A percentile compares a stretch with the other conserved stretches of the same genome.
These are phyloP conservation scores for Hippocampus barbouri DNA, from an alignment of 2,113 vertebrate species.

Conservation along the genomic window DNA sequence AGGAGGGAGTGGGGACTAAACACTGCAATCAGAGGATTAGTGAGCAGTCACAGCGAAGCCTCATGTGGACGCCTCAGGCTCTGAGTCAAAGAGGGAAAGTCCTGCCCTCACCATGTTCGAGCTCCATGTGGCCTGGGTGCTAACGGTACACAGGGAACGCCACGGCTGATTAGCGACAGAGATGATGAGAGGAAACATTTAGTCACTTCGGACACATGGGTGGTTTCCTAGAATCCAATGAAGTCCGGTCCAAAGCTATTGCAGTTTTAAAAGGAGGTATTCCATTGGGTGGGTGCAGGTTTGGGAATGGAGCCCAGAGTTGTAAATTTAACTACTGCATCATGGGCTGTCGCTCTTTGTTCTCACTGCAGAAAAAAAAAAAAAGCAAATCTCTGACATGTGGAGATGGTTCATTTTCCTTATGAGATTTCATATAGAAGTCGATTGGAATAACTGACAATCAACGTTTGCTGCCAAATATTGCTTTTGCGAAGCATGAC, in stretches of 20 bases:
- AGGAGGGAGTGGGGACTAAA: slow-evolving; percentile 58
- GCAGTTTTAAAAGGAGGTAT: slow-evolving; percentile 39
- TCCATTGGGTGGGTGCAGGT: slow-evolving; percentile 38
- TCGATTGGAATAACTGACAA: slow-evolving; percentile 44
- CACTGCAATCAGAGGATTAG: slow-evolving; percentile 72
- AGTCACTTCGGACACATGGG: slow-evolving; percentile 49
- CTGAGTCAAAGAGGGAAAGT: slow-evolving; percentile 56
- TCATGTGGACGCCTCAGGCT: slow-evolving; percentile 47
- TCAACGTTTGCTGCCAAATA: slow-evolving; percentile 35
- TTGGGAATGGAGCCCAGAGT: slow-evolving; percentile 44
- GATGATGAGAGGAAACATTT: slow-evolving; percentile 66
- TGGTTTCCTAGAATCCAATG: slow-evolving; percentile 52
- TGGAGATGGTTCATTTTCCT: slow-evolving; percentile 30
- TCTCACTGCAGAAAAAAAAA: slow-evolving; percentile 4
- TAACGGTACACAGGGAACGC: slow-evolving; percentile 48
- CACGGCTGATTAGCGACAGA: slow-evolving; percentile 51
- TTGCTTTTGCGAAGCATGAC: slow-evolving; percentile 34
- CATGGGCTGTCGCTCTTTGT: slow-evolving; percentile 18
- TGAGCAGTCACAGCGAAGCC: slow-evolving; percentile 59
- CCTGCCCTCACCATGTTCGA: slow-evolving; percentile 29
- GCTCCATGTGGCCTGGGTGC: slow-evolving; percentile 43
- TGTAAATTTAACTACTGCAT: slow-evolving; percentile 20
- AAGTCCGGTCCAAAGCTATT: slow-evolving; percentile 35
- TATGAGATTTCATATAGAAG: slow-evolving; percentile 35
- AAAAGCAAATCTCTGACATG: slow-evolving; percentile 12